phyloP scores from a whole-genome alignment of 2,888 invertebrate species.

The Hipparchia sbordonii region DNA sequence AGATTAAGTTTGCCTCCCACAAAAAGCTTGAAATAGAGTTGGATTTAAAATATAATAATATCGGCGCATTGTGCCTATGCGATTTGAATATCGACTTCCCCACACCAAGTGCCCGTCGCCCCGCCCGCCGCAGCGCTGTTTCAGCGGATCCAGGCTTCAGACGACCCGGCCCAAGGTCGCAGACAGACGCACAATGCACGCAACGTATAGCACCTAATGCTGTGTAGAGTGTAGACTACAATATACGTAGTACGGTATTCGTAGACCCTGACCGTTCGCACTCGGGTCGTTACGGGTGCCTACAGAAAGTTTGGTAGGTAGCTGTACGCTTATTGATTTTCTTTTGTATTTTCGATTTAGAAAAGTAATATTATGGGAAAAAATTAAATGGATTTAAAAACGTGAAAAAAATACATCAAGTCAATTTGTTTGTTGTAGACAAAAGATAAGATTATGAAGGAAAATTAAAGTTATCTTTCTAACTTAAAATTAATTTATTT shows the following conservation, averaged over 20 bases:
- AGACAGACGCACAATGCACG: constrained; percentile 65
- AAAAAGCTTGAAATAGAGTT: neutral
- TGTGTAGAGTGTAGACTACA: constrained; percentile 11
- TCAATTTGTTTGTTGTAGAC: too few species aligned
- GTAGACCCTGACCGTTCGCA: constrained; percentile 52
- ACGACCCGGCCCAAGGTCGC: constrained; percentile 79
- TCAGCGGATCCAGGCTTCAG: constrained; percentile 67
- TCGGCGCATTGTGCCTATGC: constrained; percentile 49
- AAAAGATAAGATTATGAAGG: too few species aligned
- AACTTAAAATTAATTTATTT: too few species aligned
- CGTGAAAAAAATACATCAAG: too few species aligned
- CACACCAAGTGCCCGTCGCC: constrained; percentile 30
- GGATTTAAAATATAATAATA: neutral
- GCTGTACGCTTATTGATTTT: constrained; percentile 15
- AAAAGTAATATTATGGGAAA: neutral
- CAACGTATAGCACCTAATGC: constrained; percentile 40
- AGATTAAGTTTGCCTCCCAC: neutral
- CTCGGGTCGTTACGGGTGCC: constrained; percentile 41
- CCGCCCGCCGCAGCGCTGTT: constrained; percentile 46
- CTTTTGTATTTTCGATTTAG: neutral
- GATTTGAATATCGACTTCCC: constrained; percentile 61
- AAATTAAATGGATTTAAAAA: neutral
- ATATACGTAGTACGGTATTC: constrained; percentile 18
- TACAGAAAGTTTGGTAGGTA: constrained; percentile 35
- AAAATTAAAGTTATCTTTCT: too few species aligned